A percentile compares a stretch with the other conserved stretches of the same genome.
Conservation (phyloP, 2,797 vertebrate genomes). For the Mastacembelus armatus region DNA sequence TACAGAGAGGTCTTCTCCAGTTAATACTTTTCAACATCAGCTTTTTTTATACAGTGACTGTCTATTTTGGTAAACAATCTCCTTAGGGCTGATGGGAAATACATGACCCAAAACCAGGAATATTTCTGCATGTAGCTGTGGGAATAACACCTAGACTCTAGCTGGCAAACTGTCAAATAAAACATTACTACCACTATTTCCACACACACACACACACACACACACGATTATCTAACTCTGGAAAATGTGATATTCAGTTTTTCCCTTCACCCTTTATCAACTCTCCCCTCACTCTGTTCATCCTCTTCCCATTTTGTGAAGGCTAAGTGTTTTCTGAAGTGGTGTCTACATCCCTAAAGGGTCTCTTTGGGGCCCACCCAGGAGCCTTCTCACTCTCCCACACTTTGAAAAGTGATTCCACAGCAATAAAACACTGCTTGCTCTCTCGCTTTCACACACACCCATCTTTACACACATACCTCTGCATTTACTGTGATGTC, state of each 20-base stretch:
- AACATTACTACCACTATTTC: constrained; percentile 50
- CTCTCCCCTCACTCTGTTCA: constrained; percentile 31
- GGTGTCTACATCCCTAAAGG: constrained; percentile 68
- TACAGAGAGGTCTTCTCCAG: background rate
- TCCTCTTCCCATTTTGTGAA: constrained; percentile 72
- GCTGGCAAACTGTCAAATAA: constrained; percentile 75
- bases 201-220: constrained; percentile 28
- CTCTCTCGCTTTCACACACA: constrained; percentile 6
- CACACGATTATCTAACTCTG: constrained; percentile 42
- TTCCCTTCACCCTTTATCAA: constrained; percentile 59
- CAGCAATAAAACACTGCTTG: constrained; percentile 67
- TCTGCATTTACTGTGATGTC: constrained; percentile 20
- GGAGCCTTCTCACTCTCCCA: constrained; percentile 57
- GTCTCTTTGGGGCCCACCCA: constrained; percentile 76
- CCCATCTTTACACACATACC: constrained; percentile 6
- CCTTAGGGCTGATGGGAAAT: constrained; percentile 56
- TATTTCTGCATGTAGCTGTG: constrained; percentile 59
- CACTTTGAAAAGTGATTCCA: constrained; percentile 78
- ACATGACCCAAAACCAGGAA: constrained; percentile 52
- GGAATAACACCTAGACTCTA: constrained; percentile 55
- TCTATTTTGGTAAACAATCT: constrained; percentile 43
- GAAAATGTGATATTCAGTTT: constrained; percentile 69
- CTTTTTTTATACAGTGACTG: constrained; percentile 23
- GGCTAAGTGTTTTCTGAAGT: constrained; percentile 70
- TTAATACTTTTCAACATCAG: background rate